These are phyloP conservation scores for Lagodon rhomboides DNA, from an alignment of 2,797 vertebrate genomes.

Conservation along the genomic window DNA sequence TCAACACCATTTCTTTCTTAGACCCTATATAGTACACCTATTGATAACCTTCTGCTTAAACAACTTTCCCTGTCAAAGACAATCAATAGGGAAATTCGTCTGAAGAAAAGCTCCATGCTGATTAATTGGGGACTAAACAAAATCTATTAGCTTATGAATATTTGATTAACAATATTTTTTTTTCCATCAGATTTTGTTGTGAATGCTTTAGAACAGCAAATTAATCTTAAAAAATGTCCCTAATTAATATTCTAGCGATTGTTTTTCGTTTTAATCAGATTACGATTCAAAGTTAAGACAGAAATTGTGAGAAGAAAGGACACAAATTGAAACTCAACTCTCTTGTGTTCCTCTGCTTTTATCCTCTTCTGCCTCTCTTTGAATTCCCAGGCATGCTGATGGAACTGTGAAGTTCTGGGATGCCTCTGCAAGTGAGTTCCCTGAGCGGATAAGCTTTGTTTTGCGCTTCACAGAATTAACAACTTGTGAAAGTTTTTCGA, in stretches of 20 bases:
- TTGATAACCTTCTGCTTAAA: neutral
- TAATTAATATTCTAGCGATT: neutral
- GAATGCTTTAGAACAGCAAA: neutral
- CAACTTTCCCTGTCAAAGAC: neutral
- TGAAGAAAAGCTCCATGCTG: neutral
- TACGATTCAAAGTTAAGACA: neutral
- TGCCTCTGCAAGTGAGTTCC: conserved; percentile 96
- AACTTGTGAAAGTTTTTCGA: neutral
- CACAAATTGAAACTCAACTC: conserved; percentile 10
- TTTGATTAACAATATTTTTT: neutral
- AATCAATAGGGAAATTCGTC: neutral
- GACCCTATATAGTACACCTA: neutral
- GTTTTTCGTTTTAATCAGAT: neutral
- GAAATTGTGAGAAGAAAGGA: conserved; percentile 7
- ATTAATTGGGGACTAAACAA: too few species aligned
- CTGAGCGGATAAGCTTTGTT: neutral
- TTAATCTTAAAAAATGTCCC: neutral
- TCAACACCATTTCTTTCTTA: neutral
- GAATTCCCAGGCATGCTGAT: conserved; percentile 93
- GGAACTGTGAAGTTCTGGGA: conserved; percentile 99
- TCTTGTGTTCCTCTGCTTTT: neutral
- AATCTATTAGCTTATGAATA: neutral
- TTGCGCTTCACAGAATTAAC: neutral
- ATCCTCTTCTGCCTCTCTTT: conserved; percentile 24
- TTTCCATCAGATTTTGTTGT: neutral